phyloP scores from a whole-genome alignment of 2,113 vertebrate genomes.

The Ceuthmochares aereus region DNA sequence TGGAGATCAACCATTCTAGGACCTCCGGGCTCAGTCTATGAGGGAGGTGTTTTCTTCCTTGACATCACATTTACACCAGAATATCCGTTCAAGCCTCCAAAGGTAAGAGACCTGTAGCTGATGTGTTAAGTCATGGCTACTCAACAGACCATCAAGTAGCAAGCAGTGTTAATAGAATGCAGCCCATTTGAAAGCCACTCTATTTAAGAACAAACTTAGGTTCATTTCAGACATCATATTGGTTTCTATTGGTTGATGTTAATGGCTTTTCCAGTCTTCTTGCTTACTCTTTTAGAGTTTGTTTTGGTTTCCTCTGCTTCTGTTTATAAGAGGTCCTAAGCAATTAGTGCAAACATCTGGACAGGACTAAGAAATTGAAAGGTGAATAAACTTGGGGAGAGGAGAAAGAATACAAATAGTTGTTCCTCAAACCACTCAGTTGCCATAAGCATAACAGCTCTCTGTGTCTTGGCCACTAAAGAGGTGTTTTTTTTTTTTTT shows the following conservation, averaged over 20 bases:
- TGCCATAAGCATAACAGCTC: background rate
- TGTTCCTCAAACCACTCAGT: background rate
- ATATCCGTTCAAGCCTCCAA: conserved; percentile 97
- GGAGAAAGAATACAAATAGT: background rate
- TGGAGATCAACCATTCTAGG: conserved; percentile 97
- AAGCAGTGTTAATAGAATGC: background rate
- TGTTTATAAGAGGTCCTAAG: background rate
- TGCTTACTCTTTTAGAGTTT: background rate
- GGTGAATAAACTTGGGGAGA: background rate
- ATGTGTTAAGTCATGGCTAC: fast-evolving
- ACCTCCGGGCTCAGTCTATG: conserved; percentile 94
- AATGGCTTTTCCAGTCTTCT: background rate
- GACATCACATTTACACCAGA: conserved; percentile 96
- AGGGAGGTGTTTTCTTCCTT: conserved; percentile 95
- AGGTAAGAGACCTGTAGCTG: conserved; percentile 80
- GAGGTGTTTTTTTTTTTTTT: background rate
- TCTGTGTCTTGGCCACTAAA: background rate
- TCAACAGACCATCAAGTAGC: background rate
- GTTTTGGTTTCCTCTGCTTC: background rate
- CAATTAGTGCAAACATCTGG: background rate
- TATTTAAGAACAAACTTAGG: background rate
- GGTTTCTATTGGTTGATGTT: background rate
- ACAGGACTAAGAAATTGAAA: background rate
- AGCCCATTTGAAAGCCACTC: background rate
- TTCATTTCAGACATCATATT: background rate